A percentile compares a stretch with the other conserved stretches of the same genome.
These are phyloP conservation scores for Papilio elwesi DNA, from an alignment of 2,888 invertebrate species.

Conservation along the genomic window DNA sequence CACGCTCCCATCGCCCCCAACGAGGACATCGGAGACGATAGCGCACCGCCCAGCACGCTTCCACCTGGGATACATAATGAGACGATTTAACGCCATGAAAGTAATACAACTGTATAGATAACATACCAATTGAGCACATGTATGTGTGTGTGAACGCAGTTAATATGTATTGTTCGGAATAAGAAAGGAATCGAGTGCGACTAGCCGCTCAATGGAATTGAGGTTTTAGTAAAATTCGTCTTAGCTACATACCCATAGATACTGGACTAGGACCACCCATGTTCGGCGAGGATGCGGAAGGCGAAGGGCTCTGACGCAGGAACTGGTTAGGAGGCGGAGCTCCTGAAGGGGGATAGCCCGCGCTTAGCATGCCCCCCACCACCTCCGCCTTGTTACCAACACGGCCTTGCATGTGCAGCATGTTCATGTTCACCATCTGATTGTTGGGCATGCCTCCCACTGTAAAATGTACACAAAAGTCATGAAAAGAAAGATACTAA, in stretches of 20 bases:
- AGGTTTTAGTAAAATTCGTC: neutral
- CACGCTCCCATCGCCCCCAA: conserved; percentile 66
- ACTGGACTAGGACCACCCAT: conserved; percentile 84
- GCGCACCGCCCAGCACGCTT: conserved; percentile 72
- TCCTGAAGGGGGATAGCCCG: conserved; percentile 78
- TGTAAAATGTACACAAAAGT: conserved; percentile 43
- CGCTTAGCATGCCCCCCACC: conserved; percentile 69
- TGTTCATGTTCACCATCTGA: conserved; percentile 73
- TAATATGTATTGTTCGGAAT: too few species aligned
- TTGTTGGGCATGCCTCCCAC: conserved; percentile 72
- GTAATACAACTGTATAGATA: neutral
- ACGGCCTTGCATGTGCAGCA: conserved; percentile 76
- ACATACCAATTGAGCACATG: too few species aligned
- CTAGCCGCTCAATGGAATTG: neutral
- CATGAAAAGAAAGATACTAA: neutral
- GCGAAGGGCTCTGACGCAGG: conserved; percentile 91
- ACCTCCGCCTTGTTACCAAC: conserved; percentile 65
- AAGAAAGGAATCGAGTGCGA: too few species aligned
- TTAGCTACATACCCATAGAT: conserved; percentile 64
- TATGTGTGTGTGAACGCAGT: too few species aligned
- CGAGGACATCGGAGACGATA: conserved; percentile 77
- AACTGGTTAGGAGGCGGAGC: conserved; percentile 90
- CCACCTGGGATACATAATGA: conserved; percentile 42
- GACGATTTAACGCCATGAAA: neutral
- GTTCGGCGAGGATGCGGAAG: conserved; percentile 89